Conservation (phyloP, 2,113 vertebrate species). For the Erythrocercus mccallii region DNA sequence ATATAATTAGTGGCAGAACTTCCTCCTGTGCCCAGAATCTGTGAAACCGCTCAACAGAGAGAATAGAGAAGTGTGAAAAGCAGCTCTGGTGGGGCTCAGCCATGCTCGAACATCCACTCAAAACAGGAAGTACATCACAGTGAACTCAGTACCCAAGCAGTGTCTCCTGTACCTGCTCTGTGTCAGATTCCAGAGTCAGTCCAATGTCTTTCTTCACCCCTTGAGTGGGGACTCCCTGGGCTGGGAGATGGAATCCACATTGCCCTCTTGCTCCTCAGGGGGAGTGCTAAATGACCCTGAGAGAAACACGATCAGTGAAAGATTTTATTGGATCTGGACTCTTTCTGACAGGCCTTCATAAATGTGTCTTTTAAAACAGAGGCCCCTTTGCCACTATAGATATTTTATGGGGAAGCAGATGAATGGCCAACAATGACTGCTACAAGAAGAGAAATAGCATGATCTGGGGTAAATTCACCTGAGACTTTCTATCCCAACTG, state of each 20-base stretch:
- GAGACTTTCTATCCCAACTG: not conserved
- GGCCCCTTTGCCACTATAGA: not conserved
- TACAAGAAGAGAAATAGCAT: not conserved
- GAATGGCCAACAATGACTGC: not conserved
- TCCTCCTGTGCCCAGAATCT: conserved; percentile 22
- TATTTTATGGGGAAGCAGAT: not conserved
- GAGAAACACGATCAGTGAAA: not conserved
- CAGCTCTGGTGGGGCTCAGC: not conserved
- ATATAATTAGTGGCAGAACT: not conserved
- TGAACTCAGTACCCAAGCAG: not conserved
- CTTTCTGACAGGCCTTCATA: not conserved
- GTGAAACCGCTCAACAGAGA: conserved; percentile 2
- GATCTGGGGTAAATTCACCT: not conserved
- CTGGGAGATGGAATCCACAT: not conserved
- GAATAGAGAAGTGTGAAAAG: conserved; percentile 46
- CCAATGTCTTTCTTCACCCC: not conserved
- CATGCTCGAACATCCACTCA: not conserved
- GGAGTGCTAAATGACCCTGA: not conserved
- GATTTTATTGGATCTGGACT: not conserved
- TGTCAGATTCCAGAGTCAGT: not conserved
- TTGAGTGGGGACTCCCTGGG: not conserved
- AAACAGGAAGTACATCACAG: not conserved
- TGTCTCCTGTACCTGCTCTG: not conserved
- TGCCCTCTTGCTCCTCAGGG: not conserved
- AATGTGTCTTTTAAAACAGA: not conserved